Evolutionary conservation across 2,113 vertebrate species (phyloP).

Genomic region (Epinephelus fuscoguttatus): DNA sequence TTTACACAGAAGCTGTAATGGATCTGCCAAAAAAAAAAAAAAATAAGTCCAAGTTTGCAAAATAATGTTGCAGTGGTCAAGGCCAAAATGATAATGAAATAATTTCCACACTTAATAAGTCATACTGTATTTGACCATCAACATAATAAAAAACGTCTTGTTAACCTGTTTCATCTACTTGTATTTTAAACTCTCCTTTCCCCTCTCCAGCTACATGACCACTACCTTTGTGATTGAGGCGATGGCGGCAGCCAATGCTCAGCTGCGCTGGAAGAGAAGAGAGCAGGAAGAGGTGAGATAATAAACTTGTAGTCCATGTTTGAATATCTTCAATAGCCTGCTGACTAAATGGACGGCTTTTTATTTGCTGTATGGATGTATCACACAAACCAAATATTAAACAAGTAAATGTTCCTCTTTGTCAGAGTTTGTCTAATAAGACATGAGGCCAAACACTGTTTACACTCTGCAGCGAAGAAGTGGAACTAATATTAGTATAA

Average conservation of each 20-base stretch:
- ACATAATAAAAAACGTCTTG: too few relatives aligned
- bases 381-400: slow-evolving; percentile 23
- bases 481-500: slow-evolving; percentile 28
- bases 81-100: neutral
- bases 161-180: neutral
- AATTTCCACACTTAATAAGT: neutral
- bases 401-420: slow-evolving; percentile 17
- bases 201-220: slow-evolving; percentile 91
- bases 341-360: neutral
- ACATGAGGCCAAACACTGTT: slow-evolving; percentile 8
- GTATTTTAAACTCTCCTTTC: too few relatives aligned
- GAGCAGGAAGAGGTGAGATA: slow-evolving; percentile 90
- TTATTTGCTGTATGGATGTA: neutral
- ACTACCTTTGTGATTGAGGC: slow-evolving; percentile 98
- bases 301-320: neutral
- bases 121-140: neutral
- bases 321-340: neutral
- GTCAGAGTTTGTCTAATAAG: slow-evolving; percentile 17
- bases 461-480: neutral
- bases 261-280: slow-evolving; percentile 94
- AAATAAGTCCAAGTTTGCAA: neutral
- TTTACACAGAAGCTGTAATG: too few relatives aligned
- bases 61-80: neutral
- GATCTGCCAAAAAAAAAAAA: too few relatives aligned
- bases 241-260: slow-evolving; percentile 97